Conservation (phyloP, 1,140 invertebrate genomes). For the Palaemon carinicauda region DNA sequence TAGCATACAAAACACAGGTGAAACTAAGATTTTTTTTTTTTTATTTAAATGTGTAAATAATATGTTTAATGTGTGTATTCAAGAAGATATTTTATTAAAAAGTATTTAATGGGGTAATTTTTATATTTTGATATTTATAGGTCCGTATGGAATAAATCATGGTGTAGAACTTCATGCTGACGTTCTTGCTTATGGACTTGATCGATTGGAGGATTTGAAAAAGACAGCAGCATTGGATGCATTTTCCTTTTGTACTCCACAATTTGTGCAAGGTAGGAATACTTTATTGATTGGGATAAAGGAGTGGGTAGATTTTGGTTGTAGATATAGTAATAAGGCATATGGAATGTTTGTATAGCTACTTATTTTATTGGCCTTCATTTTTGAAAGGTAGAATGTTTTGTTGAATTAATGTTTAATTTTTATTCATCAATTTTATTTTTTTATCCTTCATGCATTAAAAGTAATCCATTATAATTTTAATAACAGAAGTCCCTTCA, state of each 20-base stretch:
- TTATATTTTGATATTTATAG: no score
- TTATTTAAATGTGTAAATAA: no score
- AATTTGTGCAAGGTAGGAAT: conserved; percentile 76
- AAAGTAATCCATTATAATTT: no score
- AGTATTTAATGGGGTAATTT: no score
- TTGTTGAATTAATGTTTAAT: neutral
- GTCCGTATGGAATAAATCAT: conserved; percentile 80
- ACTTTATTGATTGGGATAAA: neutral
- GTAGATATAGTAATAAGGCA: neutral
- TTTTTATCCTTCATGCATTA: no score
- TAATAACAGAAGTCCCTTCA: no score
- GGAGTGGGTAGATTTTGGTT: neutral
- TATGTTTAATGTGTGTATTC: no score
- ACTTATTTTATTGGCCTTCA: neutral
- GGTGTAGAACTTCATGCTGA: conserved; percentile 84
- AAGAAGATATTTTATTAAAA: no score
- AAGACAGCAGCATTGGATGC: conserved; percentile 77
- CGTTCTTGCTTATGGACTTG: conserved; percentile 79
- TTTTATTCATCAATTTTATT: neutral
- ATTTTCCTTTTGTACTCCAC: conserved; percentile 78
- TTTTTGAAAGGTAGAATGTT: neutral
- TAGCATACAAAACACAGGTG: no score
- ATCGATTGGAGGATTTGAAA: conserved; percentile 79
- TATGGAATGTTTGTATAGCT: neutral
- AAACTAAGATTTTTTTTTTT: no score